Evolutionary conservation across 2,797 vertebrate genomes (phyloP).

Genomic region (Champsocephalus esox): DNA sequence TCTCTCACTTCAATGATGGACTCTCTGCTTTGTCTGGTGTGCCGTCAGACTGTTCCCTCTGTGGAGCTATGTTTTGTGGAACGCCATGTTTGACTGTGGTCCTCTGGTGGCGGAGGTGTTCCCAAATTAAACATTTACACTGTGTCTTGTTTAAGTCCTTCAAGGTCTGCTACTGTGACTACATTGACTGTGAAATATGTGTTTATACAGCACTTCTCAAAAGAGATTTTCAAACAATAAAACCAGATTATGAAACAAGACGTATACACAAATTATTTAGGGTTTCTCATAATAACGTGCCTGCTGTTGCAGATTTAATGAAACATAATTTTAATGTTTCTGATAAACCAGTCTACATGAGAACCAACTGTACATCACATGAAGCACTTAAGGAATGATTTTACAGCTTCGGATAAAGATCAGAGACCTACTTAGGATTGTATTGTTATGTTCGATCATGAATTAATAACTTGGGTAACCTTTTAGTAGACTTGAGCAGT

Average conservation of each 20-base stretch:
- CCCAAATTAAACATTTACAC: conserved; percentile 55
- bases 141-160: conserved; percentile 5
- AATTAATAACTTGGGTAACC: conserved; percentile 42
- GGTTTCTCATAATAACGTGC: neutral
- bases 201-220: conserved; percentile 11
- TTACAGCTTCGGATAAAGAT: neutral
- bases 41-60: conserved; percentile 17
- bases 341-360: neutral
- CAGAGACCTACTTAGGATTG: neutral
- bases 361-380: neutral
- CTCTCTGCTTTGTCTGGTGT: conserved; percentile 7
- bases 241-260: neutral
- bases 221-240: conserved; percentile 2
- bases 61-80: conserved; percentile 19
- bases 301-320: neutral
- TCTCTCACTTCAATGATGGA: neutral
- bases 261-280: neutral
- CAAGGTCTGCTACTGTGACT: conserved; percentile 1
- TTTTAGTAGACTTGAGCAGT: neutral
- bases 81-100: conserved; percentile 36
- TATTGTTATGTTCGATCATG: conserved; percentile 8
- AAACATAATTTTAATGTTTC: neutral
- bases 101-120: conserved; percentile 24
- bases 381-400: neutral
- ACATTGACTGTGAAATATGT: neutral